phyloP scores from a whole-genome alignment of 2,888 invertebrate species.

The Tinea trinotella region DNA sequence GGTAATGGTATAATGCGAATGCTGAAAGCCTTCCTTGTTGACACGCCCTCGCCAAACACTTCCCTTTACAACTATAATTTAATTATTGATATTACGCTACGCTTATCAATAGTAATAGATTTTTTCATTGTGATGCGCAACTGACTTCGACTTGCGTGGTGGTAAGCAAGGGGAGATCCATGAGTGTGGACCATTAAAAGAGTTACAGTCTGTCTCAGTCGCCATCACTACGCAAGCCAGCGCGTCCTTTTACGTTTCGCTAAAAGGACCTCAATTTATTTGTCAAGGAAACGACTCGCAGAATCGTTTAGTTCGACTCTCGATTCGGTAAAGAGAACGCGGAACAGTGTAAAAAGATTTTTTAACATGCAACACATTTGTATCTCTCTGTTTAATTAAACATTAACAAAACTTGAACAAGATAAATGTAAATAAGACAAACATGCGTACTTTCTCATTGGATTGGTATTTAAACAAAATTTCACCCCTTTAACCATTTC shows the following conservation, averaged over 20 bases:
- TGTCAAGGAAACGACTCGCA: too few species aligned
- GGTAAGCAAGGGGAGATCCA: too few species aligned
- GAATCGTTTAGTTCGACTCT: too few species aligned
- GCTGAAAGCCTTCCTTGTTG: conserved; percentile 6
- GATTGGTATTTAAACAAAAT: conserved; percentile 9
- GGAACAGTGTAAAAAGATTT: neutral
- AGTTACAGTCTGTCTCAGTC: too few species aligned
- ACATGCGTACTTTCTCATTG: neutral
- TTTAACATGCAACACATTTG: neutral
- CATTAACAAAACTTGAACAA: conserved; percentile 1
- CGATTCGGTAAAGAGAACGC: too few species aligned
- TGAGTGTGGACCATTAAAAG: too few species aligned
- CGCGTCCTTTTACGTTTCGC: too few species aligned
- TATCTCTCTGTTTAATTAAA: conserved; percentile 2
- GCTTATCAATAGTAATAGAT: neutral
- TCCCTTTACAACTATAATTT: neutral
- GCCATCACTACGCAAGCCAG: too few species aligned
- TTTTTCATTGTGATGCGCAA: too few species aligned
- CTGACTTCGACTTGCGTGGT: too few species aligned
- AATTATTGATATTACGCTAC: neutral
- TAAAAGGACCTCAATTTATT: too few species aligned
- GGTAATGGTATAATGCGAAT: neutral
- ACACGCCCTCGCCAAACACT: neutral
- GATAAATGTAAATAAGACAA: conserved; percentile 7
- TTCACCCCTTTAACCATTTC: conserved; percentile 38